Base-by-base conservation (phyloP, 2,888 invertebrate species). In the Euzophera pinguis region DNA sequence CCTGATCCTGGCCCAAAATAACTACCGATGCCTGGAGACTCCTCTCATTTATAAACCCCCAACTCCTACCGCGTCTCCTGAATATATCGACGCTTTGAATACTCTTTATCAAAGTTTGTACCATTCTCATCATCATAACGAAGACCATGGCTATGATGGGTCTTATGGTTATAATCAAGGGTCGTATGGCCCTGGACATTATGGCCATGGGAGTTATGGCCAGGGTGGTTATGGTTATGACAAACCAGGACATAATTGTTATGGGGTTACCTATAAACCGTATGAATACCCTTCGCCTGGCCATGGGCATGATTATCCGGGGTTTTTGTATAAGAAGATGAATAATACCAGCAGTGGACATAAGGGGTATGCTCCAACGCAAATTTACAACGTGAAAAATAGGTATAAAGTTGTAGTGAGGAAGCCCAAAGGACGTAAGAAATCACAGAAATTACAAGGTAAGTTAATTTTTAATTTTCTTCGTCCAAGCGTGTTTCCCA, bases 61-160 rank as follows among this genome's bases (percentile, higher is more conserved):
- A 0, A 65, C 60, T 0, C 84, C 90, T 0, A 88, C 89, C 0
- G 84, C 78, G 7, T 72, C 88, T 0, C 87, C 90, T 0, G 88
- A 88, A 34, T 89, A 86, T 35, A 89, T 88, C 49, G 82, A 83
- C 41, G 88, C 88, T 0, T 65, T 87, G n/a, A 86, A 88, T 34
- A 76, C 78, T 0, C 48, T 89, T 7, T 73, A 88, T 16, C 82
- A 86, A 27, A 39, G 27, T 8, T 4, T 50, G 4, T 37, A 27
- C 12, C 71, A 64, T 5, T 14, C 85, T 1, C 76, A 78, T 34
- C 75, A 72, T 0, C 71, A 78, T 22, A 67, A 59, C 8, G 57
- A 65, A 37, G 57, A 60, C 0, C 37, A 63, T 3, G 64, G 62
- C 35, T 61, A 65, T 8, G 56, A 56, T 4, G 9, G 53, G 13